These are phyloP conservation scores for Dreissena rostriformis DNA, from an alignment of 1,140 invertebrate genomes.

Conservation along the genomic window DNA sequence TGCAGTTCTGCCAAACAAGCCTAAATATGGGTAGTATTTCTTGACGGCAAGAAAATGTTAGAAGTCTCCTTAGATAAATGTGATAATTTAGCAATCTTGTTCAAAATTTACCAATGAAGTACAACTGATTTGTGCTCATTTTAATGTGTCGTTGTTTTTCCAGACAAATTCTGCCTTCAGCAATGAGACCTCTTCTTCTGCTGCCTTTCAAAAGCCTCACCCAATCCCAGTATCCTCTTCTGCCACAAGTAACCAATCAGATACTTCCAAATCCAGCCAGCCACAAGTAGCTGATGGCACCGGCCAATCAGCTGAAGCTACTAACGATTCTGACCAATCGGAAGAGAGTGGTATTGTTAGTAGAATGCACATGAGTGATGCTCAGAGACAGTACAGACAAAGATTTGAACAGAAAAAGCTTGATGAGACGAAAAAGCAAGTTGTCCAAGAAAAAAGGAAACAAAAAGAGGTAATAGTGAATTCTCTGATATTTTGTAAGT, in stretches of 20 bases:
- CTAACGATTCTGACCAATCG: constrained; percentile 53
- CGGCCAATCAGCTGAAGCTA: constrained; percentile 22
- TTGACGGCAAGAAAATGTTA: too few relatives aligned
- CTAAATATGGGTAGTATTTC: too few relatives aligned
- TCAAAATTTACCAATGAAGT: too few relatives aligned
- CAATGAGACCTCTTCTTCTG: not conserved
- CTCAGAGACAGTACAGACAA: constrained; percentile 68
- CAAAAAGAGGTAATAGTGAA: constrained; percentile 67
- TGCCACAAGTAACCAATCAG: constrained; percentile 48
- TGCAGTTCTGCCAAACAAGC: too few relatives aligned
- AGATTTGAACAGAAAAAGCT: constrained; percentile 73
- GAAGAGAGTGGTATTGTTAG: constrained; percentile 66
- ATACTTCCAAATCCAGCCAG: not conserved
- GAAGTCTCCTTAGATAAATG: too few relatives aligned
- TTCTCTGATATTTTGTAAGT: not conserved
- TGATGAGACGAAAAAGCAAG: constrained; percentile 69
- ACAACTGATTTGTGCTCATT: too few relatives aligned
- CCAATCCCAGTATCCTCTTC: constrained; percentile 10
- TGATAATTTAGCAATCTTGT: too few relatives aligned
- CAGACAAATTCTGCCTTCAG: constrained; percentile 54
- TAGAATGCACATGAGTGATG: constrained; percentile 69
- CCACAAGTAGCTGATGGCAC: not conserved
- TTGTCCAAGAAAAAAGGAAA: constrained; percentile 67
- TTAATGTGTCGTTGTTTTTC: not conserved
- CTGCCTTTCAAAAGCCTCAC: constrained; percentile 41